phyloP scores from a whole-genome alignment of 2,797 vertebrate genomes.

The Threskiornis aethiopicus region DNA sequence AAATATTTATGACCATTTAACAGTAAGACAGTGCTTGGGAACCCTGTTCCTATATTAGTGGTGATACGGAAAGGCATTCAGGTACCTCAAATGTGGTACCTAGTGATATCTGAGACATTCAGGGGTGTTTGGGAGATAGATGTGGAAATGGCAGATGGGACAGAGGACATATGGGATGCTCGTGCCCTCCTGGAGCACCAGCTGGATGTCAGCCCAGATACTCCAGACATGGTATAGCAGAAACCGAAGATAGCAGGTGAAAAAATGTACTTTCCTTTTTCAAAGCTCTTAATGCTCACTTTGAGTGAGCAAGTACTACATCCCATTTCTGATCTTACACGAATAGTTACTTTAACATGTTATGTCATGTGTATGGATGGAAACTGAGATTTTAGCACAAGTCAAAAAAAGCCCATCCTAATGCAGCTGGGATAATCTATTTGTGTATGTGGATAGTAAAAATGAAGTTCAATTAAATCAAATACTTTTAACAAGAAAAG shows the following conservation, averaged over 20 bases:
- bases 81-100: neutral
- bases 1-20: neutral
- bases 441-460: neutral
- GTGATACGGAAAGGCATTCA: too few species aligned
- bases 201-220: neutral
- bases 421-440: neutral
- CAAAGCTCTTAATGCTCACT: neutral
- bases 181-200: neutral
- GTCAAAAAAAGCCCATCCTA: neutral
- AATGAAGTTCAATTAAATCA: neutral
- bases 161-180: neutral
- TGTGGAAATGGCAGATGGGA: neutral
- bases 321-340: neutral
- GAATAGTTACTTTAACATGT: neutral
- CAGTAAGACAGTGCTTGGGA: neutral
- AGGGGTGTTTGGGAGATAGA: neutral
- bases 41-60: neutral
- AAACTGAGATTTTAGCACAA: neutral
- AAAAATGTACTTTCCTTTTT: neutral
- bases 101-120: neutral
- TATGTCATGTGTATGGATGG: neutral
- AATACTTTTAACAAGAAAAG: neutral
- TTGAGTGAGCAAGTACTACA: neutral
- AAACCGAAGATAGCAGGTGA: neutral
- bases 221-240: fast-evolving